Evolutionary conservation across 2,113 vertebrate species (phyloP), one percentile per base, ranked within the genome.

Genomic region (Sturnus vulgaris): DNA sequence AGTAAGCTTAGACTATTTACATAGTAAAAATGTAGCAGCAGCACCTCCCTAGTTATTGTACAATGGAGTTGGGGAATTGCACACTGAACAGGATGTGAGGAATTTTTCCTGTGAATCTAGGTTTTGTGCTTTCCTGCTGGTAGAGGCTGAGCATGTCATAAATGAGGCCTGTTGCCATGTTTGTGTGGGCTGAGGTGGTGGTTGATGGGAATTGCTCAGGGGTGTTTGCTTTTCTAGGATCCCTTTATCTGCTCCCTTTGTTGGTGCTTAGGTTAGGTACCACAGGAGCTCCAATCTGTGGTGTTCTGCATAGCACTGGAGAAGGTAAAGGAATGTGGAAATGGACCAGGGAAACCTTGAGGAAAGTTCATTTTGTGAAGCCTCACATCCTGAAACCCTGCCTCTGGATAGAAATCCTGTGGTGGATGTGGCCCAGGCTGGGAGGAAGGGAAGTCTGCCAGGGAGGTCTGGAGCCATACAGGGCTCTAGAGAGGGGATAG

Each of bases 381-480:
- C 85, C 70, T 88, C 89, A 49, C 71, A 83, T 84, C 64, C 80
- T 90, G 85, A 93, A 93, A 83, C 4, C 7, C 79, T 86, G 47
- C 86, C 82, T 91, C 60, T 70, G 85, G 64, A 53, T 56, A 37
- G 20, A 85, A 94, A 91, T 83, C 71, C 86, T 83, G 63, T 0
- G 68, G 89, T 93, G 40, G 39, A 47, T 70, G 61, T 80, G 88
- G 95, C 95, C 91, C 92, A 72, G 82, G 47, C 31, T 31, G 47
- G 63, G 70, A 90, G 64, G 17, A 18, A 81, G 93, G 80, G 56
- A 88, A 81, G 72, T 28, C 91, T 78, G 96, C 95, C 95, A 97
- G 88, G 88, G 94, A 96, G 79, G 88, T 85, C 83, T 92, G 96
- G 88, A 97, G 94, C 96, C 94, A 33, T 90, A 52, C 55, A 87